Evolutionary conservation across 2,797 vertebrate species (phyloP), one percentile per base, ranked within the genome.

Genomic region (Sebastes alutus): DNA sequence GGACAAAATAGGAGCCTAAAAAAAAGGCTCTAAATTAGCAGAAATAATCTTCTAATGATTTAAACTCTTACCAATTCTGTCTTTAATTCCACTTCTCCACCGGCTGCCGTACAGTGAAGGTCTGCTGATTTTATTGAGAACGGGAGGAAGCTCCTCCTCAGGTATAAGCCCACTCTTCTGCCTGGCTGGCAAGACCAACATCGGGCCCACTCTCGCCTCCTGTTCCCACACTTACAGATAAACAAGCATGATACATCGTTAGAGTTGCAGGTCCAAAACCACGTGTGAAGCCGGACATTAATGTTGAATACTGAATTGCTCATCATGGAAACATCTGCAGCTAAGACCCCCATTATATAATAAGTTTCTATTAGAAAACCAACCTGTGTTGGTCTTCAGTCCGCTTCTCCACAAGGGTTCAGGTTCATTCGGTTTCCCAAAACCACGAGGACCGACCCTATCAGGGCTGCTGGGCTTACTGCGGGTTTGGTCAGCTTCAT

Each of bases 141-240:
- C 1, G 0, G 71, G 20, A 4, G 89, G 90, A 9, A 91, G 46
- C 0, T 87, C 83, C 1, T 83, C 83, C 1, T 33, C 69, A 63
- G 89, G 87, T 2, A 90, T 12, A 4, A 61, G 67, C 0, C 38
- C 64, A 75, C 79, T 89, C 16, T 65, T 91, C 10, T 58, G 32
- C 27, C 18, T 61, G 7, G 52, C 8, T 5, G 91, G 90, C 55
- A 94, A 27, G 6, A 95, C 78, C 20, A 87, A 8, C 23, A 95
- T 4, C 1, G 94, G 94, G 32, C 93, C 94, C 32, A 95, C 18
- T 12, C 9, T 77, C 1, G 84, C 82, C 14, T 90, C 89, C 2
- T 94, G 69, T 13, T 91, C 80, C 90, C 72, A 87, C 7, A 70
- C 92, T 94, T 18, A 7, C 8, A 27, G 2, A 32, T 52, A n/a